Conservation (phyloP, 2,797 vertebrate species). For the Tadarida brasiliensis region DNA sequence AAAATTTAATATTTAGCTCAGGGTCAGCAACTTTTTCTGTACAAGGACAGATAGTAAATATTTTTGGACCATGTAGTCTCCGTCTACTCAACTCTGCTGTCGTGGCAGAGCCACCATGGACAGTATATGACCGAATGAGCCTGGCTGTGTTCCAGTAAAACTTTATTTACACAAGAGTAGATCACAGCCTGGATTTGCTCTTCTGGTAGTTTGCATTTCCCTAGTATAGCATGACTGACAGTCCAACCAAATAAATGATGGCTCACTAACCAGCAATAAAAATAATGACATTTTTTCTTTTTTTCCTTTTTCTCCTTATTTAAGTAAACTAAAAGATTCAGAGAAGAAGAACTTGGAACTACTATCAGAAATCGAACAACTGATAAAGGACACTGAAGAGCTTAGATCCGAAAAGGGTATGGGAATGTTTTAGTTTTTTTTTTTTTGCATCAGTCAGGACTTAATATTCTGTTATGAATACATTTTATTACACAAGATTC, state of each 20-base stretch:
- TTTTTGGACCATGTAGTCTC: not conserved
- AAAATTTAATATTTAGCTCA: conserved; percentile 42
- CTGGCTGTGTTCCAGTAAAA: not conserved
- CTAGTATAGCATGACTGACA: conserved; percentile 5
- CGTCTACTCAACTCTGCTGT: not conserved
- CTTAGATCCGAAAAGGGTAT: conserved; percentile 96
- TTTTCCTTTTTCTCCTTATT: conserved; percentile 72
- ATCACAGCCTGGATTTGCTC: not conserved
- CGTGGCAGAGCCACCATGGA: not conserved
- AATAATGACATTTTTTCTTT: conserved; percentile 46
- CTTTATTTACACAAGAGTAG: not conserved
- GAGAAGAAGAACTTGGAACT: conserved; percentile 96
- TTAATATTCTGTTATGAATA: conserved; percentile 67
- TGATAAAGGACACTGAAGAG: conserved; percentile 97
- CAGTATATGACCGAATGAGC: not conserved
- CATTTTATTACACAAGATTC: conserved; percentile 71
- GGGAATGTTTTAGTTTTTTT: conserved; percentile 62
- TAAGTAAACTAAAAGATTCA: conserved; percentile 97
- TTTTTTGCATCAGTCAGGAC: conserved; percentile 73
- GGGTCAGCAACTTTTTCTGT: not conserved
- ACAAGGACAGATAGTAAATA: not conserved
- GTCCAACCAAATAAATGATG: not conserved
- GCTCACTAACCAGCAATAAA: conserved; percentile 2
- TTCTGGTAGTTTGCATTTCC: not conserved
- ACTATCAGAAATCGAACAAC: conserved; percentile 94